A percentile compares a stretch with the other conserved stretches of the same genome.
Evolutionary conservation across 2,888 invertebrate species (phyloP).

Genomic region (Cryptophagus acutangulus): DNA sequence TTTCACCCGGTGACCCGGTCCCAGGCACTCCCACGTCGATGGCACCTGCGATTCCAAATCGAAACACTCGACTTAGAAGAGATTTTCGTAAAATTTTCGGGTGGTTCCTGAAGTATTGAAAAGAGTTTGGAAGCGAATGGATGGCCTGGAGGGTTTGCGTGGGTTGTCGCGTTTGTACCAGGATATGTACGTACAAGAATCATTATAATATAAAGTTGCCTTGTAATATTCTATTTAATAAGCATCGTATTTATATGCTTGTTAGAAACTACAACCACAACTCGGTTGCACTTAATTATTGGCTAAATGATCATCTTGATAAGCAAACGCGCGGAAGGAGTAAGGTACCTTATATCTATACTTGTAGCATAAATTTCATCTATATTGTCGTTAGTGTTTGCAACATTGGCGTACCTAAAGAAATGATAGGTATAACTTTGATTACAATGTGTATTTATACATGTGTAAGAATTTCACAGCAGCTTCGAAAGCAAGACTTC

Average conservation of each 20-base stretch:
- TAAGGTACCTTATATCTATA: no score
- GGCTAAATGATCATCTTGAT: conserved; percentile 33
- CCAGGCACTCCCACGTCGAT: conserved; percentile 32
- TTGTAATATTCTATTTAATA: conserved; percentile 28
- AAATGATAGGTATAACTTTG: conserved; percentile 4
- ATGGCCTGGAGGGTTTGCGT: conserved; percentile 14
- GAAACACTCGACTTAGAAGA: no score
- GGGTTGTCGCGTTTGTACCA: conserved; percentile 13
- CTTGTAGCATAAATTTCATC: not conserved
- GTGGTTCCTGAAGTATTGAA: conserved; percentile 15
- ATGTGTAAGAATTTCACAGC: no score
- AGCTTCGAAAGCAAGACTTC: no score
- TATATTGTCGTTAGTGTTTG: not conserved
- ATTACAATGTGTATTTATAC: no score
- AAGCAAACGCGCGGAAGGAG: conserved; percentile 13
- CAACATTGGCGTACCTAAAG: conserved; percentile 1
- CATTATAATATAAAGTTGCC: conserved; percentile 15
- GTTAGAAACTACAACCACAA: conserved; percentile 23
- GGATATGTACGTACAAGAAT: conserved; percentile 8
- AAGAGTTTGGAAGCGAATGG: conserved; percentile 18
- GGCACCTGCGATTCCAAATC: conserved; percentile 31
- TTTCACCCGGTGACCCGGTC: conserved; percentile 37
- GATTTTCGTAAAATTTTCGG: conserved; percentile 6
- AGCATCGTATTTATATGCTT: conserved; percentile 26
- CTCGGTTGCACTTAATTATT: conserved; percentile 32